phyloP scores from a whole-genome alignment of 2,888 invertebrate genomes.

The Caenorhabditis sulstoni region DNA sequence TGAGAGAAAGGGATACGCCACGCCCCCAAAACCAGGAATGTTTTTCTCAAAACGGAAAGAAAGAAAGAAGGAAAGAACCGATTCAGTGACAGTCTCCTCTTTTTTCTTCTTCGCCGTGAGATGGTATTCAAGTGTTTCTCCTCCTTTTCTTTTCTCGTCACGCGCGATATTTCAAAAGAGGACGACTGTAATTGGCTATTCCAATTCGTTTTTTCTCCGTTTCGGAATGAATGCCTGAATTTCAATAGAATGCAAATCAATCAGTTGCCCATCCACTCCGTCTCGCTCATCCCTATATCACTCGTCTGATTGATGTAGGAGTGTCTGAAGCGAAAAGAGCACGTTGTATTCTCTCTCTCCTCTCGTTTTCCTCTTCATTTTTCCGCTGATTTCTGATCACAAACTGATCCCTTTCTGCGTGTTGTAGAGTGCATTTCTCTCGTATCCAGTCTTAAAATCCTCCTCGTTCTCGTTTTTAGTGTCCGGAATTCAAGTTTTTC shows the following conservation, averaged over 20 bases:
- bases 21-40: background rate
- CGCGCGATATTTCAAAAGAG: constrained; percentile 52
- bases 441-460: background rate
- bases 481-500: too few relatives aligned
- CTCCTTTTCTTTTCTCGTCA: constrained; percentile 15
- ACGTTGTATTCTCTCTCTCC: background rate
- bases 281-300: constrained; percentile 1
- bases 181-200: constrained; percentile 56
- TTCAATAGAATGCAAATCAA: constrained; percentile 10
- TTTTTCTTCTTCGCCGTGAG: background rate
- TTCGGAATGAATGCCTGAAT: background rate
- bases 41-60: constrained; percentile 7
- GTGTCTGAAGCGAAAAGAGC: constrained; percentile 3
- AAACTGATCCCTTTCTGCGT: constrained; percentile 4
- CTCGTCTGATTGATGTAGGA: constrained; percentile 25
- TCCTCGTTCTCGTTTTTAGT: too few relatives aligned
- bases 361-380: constrained; percentile 4
- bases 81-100: background rate
- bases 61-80: background rate
- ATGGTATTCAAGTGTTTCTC: constrained; percentile 14
- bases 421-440: constrained; percentile 12
- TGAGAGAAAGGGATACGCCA: background rate
- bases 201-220: constrained; percentile 4
- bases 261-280: constrained; percentile 9
- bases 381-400: constrained; percentile 18